A percentile compares a stretch with the other conserved stretches of the same genome.
Evolutionary conservation across 2,113 vertebrate genomes (phyloP).

Genomic region (Rutilus rutilus): DNA sequence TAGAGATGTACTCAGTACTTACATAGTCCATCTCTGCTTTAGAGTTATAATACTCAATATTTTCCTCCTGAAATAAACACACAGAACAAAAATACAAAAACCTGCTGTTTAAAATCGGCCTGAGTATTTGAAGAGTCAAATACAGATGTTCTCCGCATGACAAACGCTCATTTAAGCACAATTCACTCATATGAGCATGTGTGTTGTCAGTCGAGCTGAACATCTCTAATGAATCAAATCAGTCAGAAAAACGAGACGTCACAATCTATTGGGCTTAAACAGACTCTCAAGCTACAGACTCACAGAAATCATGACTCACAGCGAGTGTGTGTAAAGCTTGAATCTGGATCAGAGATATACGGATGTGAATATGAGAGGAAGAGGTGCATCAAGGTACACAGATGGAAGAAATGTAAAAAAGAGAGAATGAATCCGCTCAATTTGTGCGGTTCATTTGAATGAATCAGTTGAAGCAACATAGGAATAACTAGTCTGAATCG

Average conservation of each 20-base stretch:
- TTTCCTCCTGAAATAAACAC: constrained; percentile 80
- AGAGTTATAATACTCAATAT: constrained; percentile 95
- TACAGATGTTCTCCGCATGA: constrained; percentile 3
- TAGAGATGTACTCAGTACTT: constrained; percentile 82
- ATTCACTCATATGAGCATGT: background rate
- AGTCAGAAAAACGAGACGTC: constrained; percentile 66
- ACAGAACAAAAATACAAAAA: constrained; percentile 28
- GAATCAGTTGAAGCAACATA: background rate
- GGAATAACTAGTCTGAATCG: background rate
- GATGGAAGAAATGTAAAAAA: background rate
- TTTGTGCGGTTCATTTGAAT: background rate
- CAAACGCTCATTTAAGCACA: background rate
- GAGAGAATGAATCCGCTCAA: background rate
- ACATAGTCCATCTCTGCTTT: constrained; percentile 95
- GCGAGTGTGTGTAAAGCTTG: constrained; percentile 15
- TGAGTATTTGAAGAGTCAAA: background rate
- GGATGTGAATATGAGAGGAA: background rate
- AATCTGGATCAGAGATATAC: background rate
- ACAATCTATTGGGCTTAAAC: constrained; percentile 60
- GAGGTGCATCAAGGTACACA: background rate
- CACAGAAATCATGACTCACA: constrained; percentile 40
- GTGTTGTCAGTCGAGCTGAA: background rate
- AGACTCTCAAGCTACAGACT: constrained; percentile 31
- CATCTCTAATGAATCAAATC: constrained; percentile 55
- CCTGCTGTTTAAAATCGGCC: background rate